Evolutionary conservation across 1,140 invertebrate species (phyloP).

Genomic region (Bradysia coprophila): DNA sequence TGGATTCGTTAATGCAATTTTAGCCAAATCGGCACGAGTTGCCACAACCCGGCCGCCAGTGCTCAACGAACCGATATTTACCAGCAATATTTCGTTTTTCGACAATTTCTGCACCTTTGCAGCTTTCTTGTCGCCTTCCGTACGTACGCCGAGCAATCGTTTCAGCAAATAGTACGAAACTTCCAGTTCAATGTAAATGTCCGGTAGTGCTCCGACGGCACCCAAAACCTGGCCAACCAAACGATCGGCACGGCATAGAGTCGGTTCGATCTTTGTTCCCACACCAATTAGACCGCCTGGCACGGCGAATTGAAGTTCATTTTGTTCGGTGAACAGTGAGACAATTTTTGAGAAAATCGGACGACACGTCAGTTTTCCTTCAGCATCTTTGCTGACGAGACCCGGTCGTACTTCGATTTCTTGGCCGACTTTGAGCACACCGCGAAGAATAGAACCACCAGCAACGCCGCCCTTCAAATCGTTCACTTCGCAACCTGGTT

Average conservation of each 20-base stretch:
- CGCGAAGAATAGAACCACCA: slow-evolving; percentile 91
- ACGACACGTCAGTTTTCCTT: slow-evolving; percentile 87
- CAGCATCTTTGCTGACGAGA: slow-evolving; percentile 88
- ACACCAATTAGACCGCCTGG: slow-evolving; percentile 98
- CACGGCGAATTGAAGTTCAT: slow-evolving; percentile 95
- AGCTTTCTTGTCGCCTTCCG: slow-evolving; percentile 97
- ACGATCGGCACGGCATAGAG: slow-evolving; percentile 91
- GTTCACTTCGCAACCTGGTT: slow-evolving; percentile 97
- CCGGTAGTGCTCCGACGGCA: slow-evolving; percentile 88
- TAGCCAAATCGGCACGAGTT: slow-evolving; percentile 93
- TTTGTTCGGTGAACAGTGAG: slow-evolving; percentile 97
- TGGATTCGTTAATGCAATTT: slow-evolving; percentile 90
- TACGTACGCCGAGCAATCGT: slow-evolving; percentile 88
- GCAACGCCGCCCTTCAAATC: slow-evolving; percentile 97
- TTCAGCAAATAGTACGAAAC: slow-evolving; percentile 95
- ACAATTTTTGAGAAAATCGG: slow-evolving; percentile 96
- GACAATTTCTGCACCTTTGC: slow-evolving; percentile 87
- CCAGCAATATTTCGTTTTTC: slow-evolving; percentile 79
- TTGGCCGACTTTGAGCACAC: slow-evolving; percentile 74
- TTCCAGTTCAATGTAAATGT: slow-evolving; percentile 96
- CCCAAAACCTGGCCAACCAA: slow-evolving; percentile 96
- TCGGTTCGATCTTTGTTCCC: slow-evolving; percentile 98
- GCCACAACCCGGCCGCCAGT: slow-evolving; percentile 93
- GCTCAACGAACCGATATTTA: slow-evolving; percentile 97
- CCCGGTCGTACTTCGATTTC: slow-evolving; percentile 72